Evolutionary conservation across 1,140 invertebrate genomes (phyloP), one percentile per base, ranked within the genome.

Genomic region (Pseudomyrmex concolor): DNA sequence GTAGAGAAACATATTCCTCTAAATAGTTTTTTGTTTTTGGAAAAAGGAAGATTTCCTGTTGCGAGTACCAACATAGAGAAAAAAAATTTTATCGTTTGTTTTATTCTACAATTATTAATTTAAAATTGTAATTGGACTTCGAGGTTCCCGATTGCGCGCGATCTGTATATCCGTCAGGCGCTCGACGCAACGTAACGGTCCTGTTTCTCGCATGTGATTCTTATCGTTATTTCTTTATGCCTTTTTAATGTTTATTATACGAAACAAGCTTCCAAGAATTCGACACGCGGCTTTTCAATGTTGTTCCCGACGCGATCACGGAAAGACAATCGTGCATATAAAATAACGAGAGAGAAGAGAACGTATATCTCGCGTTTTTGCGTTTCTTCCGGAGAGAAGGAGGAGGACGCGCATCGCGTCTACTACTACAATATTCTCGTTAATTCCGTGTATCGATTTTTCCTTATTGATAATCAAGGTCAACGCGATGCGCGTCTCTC

Each of bases 391-490:
- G 3, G 13, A 59, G 15, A 25, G 19, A 2, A n/a, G 10, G 2
- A 25, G 2, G 25, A 25, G 3, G 13, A 19, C n/a, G n/a, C n/a
- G 22, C n/a, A 13, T 8, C 51, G 48, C 22, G 43, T 66, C 25
- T 25, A 67, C 25, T 54, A 12, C 62, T 7, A 34, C 34, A 34
- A 34, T 34, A 48, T 71, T 51, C 66, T 71, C 54, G 43, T 59
- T 62, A 71, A 80, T 70, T 71, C 66, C 48, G 48, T 17, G 45
- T 71, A 80, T 80, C 76, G 76, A 80, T 80, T 80, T 80, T 80
- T 80, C 76, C 76, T 80, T 80, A 70, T 80, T 80, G 76, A 80
- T 71, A 80, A 80, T 71, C 76, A 80, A 80, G 76, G 76, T 80
- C 76, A 48, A 2, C 34, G n/a, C 34, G 51, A 45, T 2, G 45